Evolutionary conservation across 2,113 vertebrate species (phyloP).

Genomic region (mouse (Mus musculus)): DNA sequence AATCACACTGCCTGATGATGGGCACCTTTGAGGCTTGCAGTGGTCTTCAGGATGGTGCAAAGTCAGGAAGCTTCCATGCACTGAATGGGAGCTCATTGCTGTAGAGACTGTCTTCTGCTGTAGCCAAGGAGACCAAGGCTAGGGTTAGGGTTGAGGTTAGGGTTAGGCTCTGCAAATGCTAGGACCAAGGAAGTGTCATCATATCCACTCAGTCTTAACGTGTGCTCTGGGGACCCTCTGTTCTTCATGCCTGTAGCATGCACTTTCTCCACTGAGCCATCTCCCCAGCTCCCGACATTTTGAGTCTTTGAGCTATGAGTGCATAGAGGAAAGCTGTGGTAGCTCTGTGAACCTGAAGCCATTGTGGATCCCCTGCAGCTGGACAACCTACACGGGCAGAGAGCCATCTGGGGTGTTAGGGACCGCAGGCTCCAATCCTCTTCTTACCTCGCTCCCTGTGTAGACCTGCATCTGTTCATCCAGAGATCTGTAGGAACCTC

Average conservation of each 20-base stretch:
- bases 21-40: rapidly evolving
- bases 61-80: neutral
- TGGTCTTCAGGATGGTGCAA: too few relatives aligned
- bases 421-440: too few relatives aligned
- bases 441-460: neutral
- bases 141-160: too few relatives aligned
- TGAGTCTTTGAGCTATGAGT: slow-evolving; percentile 1
- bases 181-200: neutral
- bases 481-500: neutral
- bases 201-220: neutral
- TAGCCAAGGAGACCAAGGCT: neutral
- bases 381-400: neutral
- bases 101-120: neutral
- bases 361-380: neutral
- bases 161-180: neutral
- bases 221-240: neutral
- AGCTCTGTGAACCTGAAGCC: neutral
- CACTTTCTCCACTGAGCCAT: neutral
- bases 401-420: neutral
- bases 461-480: neutral
- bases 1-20: too few relatives aligned
- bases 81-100: neutral
- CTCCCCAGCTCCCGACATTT: neutral
- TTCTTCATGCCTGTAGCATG: neutral
- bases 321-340: neutral